Conservation (phyloP, 2,113 vertebrate genomes). For the Embiotoca jacksoni region DNA sequence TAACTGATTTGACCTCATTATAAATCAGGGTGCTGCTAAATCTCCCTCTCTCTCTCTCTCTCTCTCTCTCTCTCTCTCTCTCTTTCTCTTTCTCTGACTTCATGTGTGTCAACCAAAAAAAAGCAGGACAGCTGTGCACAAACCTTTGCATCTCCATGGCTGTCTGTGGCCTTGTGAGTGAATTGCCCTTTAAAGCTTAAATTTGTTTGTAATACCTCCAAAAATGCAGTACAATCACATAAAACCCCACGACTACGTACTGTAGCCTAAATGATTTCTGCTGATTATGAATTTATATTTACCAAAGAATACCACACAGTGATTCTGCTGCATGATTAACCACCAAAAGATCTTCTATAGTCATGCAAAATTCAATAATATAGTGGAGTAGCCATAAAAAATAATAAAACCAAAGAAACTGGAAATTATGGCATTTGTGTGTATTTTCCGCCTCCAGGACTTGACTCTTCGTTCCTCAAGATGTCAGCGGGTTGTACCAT, state of each 20-base stretch:
- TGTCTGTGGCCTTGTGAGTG: conserved; percentile 48
- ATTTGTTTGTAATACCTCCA: conserved; percentile 36
- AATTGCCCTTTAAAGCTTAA: conserved; percentile 63
- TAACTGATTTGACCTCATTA: conserved; percentile 74
- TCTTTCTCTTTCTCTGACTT: conserved; percentile 29
- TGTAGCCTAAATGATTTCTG: neutral
- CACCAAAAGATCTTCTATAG: neutral
- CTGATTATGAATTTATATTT: conserved; percentile 8
- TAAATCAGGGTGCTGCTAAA: conserved; percentile 54
- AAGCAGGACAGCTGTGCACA: conserved; percentile 67
- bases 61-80: conserved; percentile 48
- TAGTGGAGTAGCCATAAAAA: neutral
- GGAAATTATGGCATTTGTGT: neutral
- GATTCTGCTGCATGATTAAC: neutral
- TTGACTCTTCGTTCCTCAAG: neutral
- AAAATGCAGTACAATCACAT: conserved; percentile 33
- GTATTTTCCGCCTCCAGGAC: neutral
- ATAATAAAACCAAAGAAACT: conserved; percentile 7
- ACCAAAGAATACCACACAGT: neutral
- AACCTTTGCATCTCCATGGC: conserved; percentile 53
- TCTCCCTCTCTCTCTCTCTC: conserved; percentile 56
- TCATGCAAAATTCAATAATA: neutral
- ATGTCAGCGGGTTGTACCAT: neutral
- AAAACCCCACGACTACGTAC: neutral
- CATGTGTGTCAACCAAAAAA: conserved; percentile 40